Conservation (phyloP, 2,113 vertebrate genomes). For the Dasyurus viverrinus region DNA sequence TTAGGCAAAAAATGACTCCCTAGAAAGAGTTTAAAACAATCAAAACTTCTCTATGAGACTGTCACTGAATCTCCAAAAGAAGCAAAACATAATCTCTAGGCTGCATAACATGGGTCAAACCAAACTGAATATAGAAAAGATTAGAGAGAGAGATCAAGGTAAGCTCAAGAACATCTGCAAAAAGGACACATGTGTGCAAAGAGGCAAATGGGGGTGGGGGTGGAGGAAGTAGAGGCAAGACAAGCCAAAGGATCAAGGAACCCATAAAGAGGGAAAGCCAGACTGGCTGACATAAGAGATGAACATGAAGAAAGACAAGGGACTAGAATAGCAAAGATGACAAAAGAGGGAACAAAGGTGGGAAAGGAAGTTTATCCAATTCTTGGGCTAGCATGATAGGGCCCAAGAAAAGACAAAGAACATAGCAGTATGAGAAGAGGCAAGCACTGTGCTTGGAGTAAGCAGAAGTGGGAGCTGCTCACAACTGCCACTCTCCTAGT, state of each 20-base stretch:
- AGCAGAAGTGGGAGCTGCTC: not conserved
- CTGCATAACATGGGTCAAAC: no score
- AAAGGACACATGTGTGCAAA: not conserved
- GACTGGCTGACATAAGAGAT: not conserved
- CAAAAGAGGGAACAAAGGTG: not conserved
- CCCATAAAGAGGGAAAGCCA: not conserved
- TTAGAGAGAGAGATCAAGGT: not conserved
- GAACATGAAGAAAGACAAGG: not conserved
- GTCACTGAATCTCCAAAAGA: no score
- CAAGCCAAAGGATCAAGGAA: not conserved
- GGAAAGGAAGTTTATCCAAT: not conserved
- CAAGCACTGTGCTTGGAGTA: not conserved
- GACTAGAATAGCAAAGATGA: conserved; percentile 9
- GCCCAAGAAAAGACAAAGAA: not conserved
- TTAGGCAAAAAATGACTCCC: not conserved
- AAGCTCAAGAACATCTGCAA: not conserved
- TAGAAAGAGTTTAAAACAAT: no score
- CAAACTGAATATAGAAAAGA: not conserved
- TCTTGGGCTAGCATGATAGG: not conserved
- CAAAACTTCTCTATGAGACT: no score
- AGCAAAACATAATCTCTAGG: no score
- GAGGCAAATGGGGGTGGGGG: not conserved
- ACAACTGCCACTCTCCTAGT: not conserved
- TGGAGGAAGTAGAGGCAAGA: not conserved
- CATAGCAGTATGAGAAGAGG: not conserved